phyloP scores from a whole-genome alignment of 2,888 invertebrate genomes.

The Lymantria monacha region DNA sequence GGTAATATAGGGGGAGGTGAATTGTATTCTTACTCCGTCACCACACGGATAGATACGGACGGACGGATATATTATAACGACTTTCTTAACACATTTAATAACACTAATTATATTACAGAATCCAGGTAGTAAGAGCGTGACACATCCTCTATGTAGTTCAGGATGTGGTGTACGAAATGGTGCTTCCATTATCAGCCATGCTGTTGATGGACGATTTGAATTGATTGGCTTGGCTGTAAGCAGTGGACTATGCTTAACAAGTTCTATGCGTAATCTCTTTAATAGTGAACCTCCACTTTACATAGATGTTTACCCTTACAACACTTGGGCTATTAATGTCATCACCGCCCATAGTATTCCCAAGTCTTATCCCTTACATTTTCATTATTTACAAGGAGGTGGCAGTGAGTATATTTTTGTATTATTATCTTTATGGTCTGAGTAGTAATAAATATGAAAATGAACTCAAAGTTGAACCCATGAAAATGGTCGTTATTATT shows the following conservation, averaged over 20 bases:
- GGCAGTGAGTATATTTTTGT: neutral
- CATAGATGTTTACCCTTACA: constrained; percentile 67
- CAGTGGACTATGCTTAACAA: constrained; percentile 49
- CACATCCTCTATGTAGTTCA: constrained; percentile 63
- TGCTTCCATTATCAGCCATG: constrained; percentile 61
- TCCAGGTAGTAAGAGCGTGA: constrained; percentile 56
- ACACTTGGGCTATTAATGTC: constrained; percentile 63
- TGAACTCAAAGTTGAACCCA: neutral
- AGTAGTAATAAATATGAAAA: neutral
- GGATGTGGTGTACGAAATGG: constrained; percentile 67
- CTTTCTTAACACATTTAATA: too few relatives aligned
- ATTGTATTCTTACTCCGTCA: too few relatives aligned
- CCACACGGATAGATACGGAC: too few relatives aligned
- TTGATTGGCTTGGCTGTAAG: constrained; percentile 61
- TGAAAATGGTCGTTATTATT: neutral
- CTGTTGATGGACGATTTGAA: constrained; percentile 55
- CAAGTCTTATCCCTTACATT: constrained; percentile 54
- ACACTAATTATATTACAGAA: constrained; percentile 34
- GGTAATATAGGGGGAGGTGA: too few relatives aligned
- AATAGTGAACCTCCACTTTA: constrained; percentile 63
- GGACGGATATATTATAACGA: too few relatives aligned
- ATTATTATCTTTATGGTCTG: neutral
- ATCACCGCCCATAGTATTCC: constrained; percentile 62
- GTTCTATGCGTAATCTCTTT: constrained; percentile 53
- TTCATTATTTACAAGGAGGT: constrained; percentile 47